A percentile compares a stretch with the other conserved stretches of the same genome.
These are phyloP conservation scores for Selenia dentaria DNA, from an alignment of 2,888 invertebrate species.

Conservation along the genomic window DNA sequence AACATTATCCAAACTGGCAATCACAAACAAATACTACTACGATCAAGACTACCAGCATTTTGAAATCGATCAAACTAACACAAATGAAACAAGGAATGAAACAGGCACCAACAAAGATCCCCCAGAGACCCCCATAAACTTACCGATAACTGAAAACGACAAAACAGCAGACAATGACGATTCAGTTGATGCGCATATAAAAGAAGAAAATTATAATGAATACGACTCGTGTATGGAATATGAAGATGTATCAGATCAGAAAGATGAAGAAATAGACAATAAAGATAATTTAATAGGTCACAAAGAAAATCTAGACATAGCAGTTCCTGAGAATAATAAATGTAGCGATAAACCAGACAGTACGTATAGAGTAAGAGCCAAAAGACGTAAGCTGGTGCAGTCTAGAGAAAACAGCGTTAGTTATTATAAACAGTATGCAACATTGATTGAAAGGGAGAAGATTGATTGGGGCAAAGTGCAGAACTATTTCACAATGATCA, in stretches of 20 bases:
- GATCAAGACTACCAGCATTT: slow-evolving; percentile 20
- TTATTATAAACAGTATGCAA: slow-evolving; percentile 21
- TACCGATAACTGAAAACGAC: neutral
- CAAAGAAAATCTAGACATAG: neutral
- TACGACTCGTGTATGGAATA: slow-evolving; percentile 4
- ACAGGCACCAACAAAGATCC: neutral
- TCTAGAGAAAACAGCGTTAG: slow-evolving; percentile 21
- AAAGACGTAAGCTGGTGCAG: slow-evolving; percentile 11
- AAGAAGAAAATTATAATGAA: slow-evolving; percentile 6
- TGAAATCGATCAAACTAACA: neutral
- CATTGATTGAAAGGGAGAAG: slow-evolving; percentile 21
- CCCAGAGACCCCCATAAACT: neutral
- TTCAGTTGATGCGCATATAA: neutral
- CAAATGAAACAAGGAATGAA: neutral
- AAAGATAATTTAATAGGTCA: neutral
- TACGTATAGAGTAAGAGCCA: slow-evolving; percentile 2
- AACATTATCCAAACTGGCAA: slow-evolving; percentile 20
- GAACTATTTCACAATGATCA: slow-evolving; percentile 20
- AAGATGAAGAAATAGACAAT: neutral
- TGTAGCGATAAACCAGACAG: neutral
- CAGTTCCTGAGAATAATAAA: neutral
- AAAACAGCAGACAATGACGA: neutral
- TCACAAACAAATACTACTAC: slow-evolving; percentile 14
- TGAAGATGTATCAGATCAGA: slow-evolving; percentile 1
- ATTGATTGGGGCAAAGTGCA: slow-evolving; percentile 29